phyloP scores from a whole-genome alignment of 1,140 invertebrate genomes.

The Heliconius hermathena region DNA sequence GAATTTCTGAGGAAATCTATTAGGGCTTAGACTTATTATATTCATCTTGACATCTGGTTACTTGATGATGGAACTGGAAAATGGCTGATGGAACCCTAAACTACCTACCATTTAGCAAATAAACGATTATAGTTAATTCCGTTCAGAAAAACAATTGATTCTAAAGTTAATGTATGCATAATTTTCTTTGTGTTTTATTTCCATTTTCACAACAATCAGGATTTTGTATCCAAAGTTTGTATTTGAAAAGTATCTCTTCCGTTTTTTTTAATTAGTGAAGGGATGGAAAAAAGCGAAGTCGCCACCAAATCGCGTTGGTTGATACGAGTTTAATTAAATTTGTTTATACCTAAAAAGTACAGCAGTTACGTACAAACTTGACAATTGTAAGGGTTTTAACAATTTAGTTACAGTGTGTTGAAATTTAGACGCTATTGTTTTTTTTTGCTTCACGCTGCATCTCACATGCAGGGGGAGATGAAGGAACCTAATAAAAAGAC shows the following conservation, averaged over 20 bases:
- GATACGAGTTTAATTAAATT: slow-evolving; percentile 53
- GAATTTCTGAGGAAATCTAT: too few species aligned
- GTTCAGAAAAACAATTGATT: background rate
- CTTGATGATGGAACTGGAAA: too few species aligned
- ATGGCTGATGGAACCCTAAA: too few species aligned
- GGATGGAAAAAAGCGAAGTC: slow-evolving; percentile 37
- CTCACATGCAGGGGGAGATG: too few species aligned
- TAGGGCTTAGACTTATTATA: too few species aligned
- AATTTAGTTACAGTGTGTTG: slow-evolving; percentile 20
- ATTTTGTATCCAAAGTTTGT: background rate
- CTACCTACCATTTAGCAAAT: too few species aligned
- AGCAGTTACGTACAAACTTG: slow-evolving; percentile 31
- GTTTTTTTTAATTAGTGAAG: slow-evolving; percentile 45
- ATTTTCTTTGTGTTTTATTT: background rate
- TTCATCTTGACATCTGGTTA: too few species aligned
- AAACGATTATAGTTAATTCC: background rate
- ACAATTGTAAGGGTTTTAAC: slow-evolving; percentile 27
- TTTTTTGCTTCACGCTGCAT: slow-evolving; percentile 1
- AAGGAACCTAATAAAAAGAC: too few species aligned
- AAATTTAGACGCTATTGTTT: slow-evolving; percentile 13
- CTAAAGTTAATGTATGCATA: background rate
- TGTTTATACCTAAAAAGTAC: slow-evolving; percentile 42
- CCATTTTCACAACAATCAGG: background rate
- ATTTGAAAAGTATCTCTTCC: slow-evolving; percentile 11
- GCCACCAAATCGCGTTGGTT: slow-evolving; percentile 21